These are phyloP conservation scores for Sesia bembeciformis DNA, from an alignment of 2,888 invertebrate genomes.

Conservation along the genomic window DNA sequence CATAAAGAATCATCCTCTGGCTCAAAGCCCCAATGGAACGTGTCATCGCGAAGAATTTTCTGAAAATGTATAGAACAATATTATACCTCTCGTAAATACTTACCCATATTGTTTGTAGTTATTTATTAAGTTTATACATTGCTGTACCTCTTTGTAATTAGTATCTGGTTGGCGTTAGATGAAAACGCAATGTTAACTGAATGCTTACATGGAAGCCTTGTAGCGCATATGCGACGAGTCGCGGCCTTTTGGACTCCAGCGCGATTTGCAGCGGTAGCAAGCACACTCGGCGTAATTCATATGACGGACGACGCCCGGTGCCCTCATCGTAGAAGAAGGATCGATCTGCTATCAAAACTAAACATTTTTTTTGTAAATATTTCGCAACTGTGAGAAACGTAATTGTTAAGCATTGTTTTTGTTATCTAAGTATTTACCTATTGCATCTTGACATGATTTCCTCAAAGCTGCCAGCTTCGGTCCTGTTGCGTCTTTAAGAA, in stretches of 20 bases:
- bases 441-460: slow-evolving; percentile 89
- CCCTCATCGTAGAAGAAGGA: slow-evolving; percentile 60
- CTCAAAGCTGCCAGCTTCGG: slow-evolving; percentile 83
- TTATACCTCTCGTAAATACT: too few relatives aligned
- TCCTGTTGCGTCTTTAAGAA: slow-evolving; percentile 88
- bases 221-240: slow-evolving; percentile 87
- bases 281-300: slow-evolving; percentile 89
- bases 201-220: slow-evolving; percentile 90
- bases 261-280: slow-evolving; percentile 89
- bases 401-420: too few relatives aligned
- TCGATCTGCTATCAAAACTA: too few relatives aligned
- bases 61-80: slow-evolving; percentile 35
- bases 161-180: background rate
- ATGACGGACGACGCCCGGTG: slow-evolving; percentile 83
- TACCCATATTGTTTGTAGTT: too few relatives aligned
- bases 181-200: background rate
- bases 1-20: slow-evolving; percentile 94
- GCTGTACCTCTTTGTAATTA: background rate
- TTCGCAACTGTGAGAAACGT: too few relatives aligned
- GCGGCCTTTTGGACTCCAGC: slow-evolving; percentile 89
- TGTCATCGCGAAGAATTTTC: slow-evolving; percentile 93
- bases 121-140: background rate
- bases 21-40: slow-evolving; percentile 92
- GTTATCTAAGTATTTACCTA: slow-evolving; percentile 74
- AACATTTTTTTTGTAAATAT: too few relatives aligned